A percentile compares a stretch with the other conserved stretches of the same genome.
Conservation (phyloP, 2,797 vertebrate species). For the Adelosebastes latens region DNA sequence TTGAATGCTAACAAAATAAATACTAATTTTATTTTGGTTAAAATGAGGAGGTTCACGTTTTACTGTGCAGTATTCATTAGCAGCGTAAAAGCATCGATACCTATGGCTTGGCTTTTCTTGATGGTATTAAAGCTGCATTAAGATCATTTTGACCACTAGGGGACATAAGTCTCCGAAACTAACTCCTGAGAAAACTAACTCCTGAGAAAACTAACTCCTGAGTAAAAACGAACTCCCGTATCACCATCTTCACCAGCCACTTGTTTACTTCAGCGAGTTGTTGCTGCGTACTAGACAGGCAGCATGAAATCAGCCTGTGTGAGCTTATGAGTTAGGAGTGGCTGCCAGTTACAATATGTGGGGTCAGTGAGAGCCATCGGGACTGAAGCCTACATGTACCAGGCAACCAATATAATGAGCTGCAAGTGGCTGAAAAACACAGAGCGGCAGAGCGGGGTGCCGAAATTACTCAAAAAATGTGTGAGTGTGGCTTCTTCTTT, state of each 20-base stretch:
- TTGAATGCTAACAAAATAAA: no score
- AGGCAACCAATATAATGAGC: constrained; percentile 64
- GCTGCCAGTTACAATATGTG: constrained; percentile 54
- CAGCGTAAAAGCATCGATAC: no score
- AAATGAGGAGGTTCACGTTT: no score
- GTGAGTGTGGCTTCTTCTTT: constrained; percentile 45
- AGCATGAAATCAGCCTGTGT: constrained; percentile 35
- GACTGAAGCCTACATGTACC: constrained; percentile 47
- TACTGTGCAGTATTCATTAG: no score
- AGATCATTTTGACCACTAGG: background rate
- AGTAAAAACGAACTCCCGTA: background rate
- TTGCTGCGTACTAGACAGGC: constrained; percentile 15
- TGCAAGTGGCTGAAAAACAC: constrained; percentile 61
- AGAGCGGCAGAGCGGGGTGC: constrained; percentile 40
- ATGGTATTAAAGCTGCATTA: background rate
- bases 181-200: background rate
- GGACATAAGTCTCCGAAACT: background rate
- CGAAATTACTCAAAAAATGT: constrained; percentile 47
- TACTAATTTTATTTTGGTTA: no score
- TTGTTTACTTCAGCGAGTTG: constrained; percentile 37
- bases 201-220: background rate
- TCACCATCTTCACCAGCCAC: constrained; percentile 1
- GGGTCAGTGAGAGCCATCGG: constrained; percentile 54
- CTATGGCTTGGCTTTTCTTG: background rate
- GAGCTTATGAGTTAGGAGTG: constrained; percentile 53